Evolutionary conservation across 1,140 invertebrate species (phyloP), one percentile per base, ranked within the genome.

Genomic region (Cyclina sinensis): DNA sequence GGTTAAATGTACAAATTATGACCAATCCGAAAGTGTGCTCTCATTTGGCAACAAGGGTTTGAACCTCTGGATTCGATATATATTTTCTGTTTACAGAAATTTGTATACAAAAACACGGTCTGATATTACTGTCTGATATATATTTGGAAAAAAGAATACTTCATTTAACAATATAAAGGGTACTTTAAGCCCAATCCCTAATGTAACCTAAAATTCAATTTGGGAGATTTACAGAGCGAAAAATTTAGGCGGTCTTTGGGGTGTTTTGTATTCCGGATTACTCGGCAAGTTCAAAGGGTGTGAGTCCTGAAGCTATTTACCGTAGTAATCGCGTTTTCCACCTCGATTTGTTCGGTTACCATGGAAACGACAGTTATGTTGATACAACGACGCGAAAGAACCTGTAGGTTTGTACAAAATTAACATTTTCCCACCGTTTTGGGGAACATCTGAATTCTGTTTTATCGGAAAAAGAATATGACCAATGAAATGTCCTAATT

Each of bases 321-420:
- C 39, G 57, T 48, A 27, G 48, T 57, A 80, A 87, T 87, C 85
- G 85, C 30, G 85, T 87, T 87, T 87, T 87, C 85, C 76, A 70
- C 85, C 73, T 87, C 54, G 65, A 57, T 70, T 65, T n/a, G 24
- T 57, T 62, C 30, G 32, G 85, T 87, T 54, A 24, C 85, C 39
- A 68, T 79, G 62, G 85, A 16, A 62, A 87, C 76, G 68, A 57
- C 35, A 51, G 74, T 35, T 30, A 51, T 78, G 74, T 78, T 78
- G 74, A 78, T 78, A 78, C 74, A 78, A 78, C 74, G 74, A 43
- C 46, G 74, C 27, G 74, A 51, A 78, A 78, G 46, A 78, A 51
- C 74, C 46, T 78, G 46, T 37, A 78, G 74, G 54, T 54, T 78
- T n/a, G 35, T 35, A 51, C 27, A 30, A 78, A 78, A 78, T 78